Percentiles rank a stretch among this genome's conserved stretches.
Conservation (phyloP, 2,797 vertebrate genomes). For the Nothura maculosa region DNA sequence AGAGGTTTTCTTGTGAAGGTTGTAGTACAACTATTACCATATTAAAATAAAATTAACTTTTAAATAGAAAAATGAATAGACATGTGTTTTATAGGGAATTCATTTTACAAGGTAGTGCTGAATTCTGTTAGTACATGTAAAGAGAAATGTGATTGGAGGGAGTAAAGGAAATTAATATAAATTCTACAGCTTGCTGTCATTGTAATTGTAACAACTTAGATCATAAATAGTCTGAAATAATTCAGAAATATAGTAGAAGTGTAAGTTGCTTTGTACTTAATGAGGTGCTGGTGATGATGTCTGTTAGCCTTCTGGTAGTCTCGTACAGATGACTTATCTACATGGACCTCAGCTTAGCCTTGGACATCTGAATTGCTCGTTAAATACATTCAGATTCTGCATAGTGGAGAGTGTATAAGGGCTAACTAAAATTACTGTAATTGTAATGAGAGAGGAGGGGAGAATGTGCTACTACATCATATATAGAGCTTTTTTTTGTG, state of each 20-base stretch:
- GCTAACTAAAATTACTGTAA: not conserved
- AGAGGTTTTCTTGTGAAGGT: not conserved
- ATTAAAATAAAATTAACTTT: not conserved
- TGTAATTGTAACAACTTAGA: not conserved
- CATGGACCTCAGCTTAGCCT: not conserved
- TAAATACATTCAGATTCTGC: not conserved
- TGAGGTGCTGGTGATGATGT: rapidly evolving
- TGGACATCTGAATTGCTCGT: not conserved
- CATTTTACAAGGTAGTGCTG: not conserved
- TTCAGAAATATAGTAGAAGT: not conserved
- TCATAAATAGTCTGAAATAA: not conserved
- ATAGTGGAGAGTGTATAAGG: not conserved
- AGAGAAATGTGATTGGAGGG: not conserved
- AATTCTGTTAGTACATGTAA: not conserved
- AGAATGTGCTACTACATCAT: not conserved
- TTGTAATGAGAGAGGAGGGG: not conserved
- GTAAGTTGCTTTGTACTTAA: not conserved
- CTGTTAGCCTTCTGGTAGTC: not conserved
- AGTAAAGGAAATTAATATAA: not conserved
- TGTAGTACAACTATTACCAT: not conserved
- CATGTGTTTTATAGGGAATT: not conserved
- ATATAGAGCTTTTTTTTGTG: not conserved
- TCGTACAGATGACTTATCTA: not conserved
- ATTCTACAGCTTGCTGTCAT: not conserved
- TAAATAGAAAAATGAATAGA: not conserved